phyloP scores from a whole-genome alignment of 2,888 invertebrate species.

The Agonopterix subpropinquella region DNA sequence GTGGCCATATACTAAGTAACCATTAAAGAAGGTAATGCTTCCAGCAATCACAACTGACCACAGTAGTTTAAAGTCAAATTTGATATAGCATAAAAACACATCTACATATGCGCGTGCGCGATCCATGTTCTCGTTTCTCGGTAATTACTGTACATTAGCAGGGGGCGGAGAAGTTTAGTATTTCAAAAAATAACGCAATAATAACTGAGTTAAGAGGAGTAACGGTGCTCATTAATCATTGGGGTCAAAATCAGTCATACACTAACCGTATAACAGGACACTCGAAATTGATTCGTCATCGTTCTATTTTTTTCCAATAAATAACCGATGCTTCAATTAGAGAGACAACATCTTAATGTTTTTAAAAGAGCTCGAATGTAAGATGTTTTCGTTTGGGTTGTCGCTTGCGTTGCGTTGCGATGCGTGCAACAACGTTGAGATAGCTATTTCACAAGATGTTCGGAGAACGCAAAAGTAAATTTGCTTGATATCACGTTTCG shows the following conservation, averaged over 20 bases:
- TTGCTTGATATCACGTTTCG: slow-evolving; percentile 6
- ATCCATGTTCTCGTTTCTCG: slow-evolving; percentile 17
- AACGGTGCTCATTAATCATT: slow-evolving; percentile 71
- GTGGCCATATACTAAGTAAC: slow-evolving; percentile 11
- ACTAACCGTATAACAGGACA: slow-evolving; percentile 32
- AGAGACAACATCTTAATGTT: slow-evolving; percentile 1
- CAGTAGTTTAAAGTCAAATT: slow-evolving; percentile 12
- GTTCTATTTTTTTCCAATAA: slow-evolving; percentile 20
- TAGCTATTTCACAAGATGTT: slow-evolving; percentile 1
- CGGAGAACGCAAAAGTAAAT: slow-evolving; percentile 8
- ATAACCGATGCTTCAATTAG: slow-evolving; percentile 10
- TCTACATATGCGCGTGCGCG: background rate
- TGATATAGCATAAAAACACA: background rate
- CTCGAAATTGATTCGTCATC: slow-evolving; percentile 55
- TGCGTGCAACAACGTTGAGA: slow-evolving; percentile 6
- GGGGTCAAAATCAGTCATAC: slow-evolving; percentile 63
- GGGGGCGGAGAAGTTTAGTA: slow-evolving; percentile 29
- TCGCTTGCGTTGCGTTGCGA: slow-evolving; percentile 2
- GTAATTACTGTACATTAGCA: slow-evolving; percentile 39
- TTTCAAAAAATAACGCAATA: slow-evolving; percentile 63
- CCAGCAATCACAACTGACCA: slow-evolving; percentile 6
- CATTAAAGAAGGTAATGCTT: slow-evolving; percentile 14
- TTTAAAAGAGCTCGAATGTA: slow-evolving; percentile 2
- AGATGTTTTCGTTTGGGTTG: slow-evolving; percentile 6
- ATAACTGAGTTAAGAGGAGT: slow-evolving; percentile 53